A percentile compares a stretch with the other conserved stretches of the same genome.
Evolutionary conservation across 1,140 invertebrate species (phyloP).

Genomic region (Aphaenogaster rudis): DNA sequence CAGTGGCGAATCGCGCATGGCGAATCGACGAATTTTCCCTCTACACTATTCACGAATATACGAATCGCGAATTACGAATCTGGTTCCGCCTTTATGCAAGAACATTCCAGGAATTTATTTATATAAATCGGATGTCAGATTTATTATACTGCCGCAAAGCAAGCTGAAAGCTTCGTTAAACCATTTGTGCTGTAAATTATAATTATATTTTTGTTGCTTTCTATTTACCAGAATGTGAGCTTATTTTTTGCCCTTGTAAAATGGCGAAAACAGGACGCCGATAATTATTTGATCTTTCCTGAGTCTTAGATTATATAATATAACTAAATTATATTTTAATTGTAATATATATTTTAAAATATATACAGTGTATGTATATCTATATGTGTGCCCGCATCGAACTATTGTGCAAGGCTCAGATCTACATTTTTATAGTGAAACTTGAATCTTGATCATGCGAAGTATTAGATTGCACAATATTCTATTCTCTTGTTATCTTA

Average conservation of each 20-base stretch:
- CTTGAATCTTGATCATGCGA: conserved; percentile 43
- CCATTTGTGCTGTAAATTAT: conserved; percentile 27
- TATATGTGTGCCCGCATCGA: conserved; percentile 66
- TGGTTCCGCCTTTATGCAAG: neutral
- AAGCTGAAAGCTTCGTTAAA: conserved; percentile 23
- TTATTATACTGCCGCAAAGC: conserved; percentile 58
- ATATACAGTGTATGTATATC: conserved; percentile 69
- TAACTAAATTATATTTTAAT: conserved; percentile 43
- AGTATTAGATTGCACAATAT: conserved; percentile 59
- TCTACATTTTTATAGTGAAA: conserved; percentile 37
- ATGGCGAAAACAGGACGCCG: neutral
- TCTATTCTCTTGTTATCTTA: conserved; percentile 50
- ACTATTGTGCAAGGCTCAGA: conserved; percentile 51
- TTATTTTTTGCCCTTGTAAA: conserved; percentile 17
- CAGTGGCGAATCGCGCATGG: too few relatives aligned
- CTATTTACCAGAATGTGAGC: neutral
- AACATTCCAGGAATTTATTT: conserved; percentile 71
- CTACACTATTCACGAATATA: too few relatives aligned
- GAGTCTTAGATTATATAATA: conserved; percentile 9
- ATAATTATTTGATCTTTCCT: neutral
- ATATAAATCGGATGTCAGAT: conserved; percentile 21
- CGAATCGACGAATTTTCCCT: too few relatives aligned
- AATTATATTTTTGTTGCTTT: conserved; percentile 34
- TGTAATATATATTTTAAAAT: conserved; percentile 44
- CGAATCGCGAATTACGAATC: too few relatives aligned